Evolutionary conservation across 2,888 invertebrate genomes (phyloP).

Genomic region (Deladenus siricidicola): DNA sequence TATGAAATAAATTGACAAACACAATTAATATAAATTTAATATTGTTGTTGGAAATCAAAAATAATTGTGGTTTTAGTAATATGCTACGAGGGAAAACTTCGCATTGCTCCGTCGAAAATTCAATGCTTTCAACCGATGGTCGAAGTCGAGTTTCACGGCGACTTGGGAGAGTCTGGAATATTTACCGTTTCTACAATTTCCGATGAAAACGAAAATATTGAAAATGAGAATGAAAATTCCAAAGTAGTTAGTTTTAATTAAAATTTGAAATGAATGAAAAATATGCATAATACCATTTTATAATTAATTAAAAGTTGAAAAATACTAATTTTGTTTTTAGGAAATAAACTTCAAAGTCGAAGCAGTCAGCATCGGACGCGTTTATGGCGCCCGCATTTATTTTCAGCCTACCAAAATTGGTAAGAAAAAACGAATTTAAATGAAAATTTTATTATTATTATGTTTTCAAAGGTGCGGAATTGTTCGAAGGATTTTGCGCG

Average conservation of each 20-base stretch:
- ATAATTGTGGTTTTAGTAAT: slow-evolving; percentile 39
- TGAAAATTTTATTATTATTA: not conserved
- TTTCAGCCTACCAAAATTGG: slow-evolving; percentile 28
- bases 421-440: not conserved
- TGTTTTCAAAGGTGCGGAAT: slow-evolving; percentile 8
- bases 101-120: slow-evolving; percentile 17
- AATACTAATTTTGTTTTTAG: slow-evolving; percentile 24
- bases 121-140: slow-evolving; percentile 14
- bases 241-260: not conserved
- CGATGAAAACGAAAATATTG: slow-evolving; percentile 2
- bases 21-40: no score
- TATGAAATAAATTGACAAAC: no score
- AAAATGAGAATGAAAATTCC: not conserved
- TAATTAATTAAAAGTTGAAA: no score
- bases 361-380: slow-evolving; percentile 33
- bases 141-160: slow-evolving; percentile 27
- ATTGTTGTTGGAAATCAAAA: no score
- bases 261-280: no score
- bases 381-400: slow-evolving; percentile 26
- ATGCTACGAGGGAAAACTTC: slow-evolving; percentile 42
- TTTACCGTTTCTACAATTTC: not conserved
- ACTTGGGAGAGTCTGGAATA: slow-evolving; percentile 28
- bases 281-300: no score
- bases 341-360: slow-evolving; percentile 43
- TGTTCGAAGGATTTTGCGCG: slow-evolving; percentile 24